Evolutionary conservation across 1,140 invertebrate genomes (phyloP).

Genomic region (Eumeta japonica): DNA sequence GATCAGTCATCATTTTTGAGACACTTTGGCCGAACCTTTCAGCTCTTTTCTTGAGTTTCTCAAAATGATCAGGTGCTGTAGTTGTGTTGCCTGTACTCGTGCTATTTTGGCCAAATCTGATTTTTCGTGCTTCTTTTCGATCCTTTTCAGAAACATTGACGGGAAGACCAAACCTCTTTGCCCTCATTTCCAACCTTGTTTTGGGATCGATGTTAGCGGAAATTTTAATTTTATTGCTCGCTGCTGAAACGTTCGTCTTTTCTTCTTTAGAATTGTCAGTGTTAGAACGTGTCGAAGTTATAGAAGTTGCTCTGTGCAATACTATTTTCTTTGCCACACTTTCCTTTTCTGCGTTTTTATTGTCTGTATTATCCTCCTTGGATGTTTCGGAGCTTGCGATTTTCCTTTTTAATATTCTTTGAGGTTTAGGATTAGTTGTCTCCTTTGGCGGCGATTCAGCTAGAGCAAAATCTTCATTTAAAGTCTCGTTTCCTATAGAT

Average conservation of each 20-base stretch:
- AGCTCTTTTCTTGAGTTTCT: constrained; percentile 71
- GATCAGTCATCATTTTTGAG: constrained; percentile 66
- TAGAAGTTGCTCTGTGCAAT: constrained; percentile 65
- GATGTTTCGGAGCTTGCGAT: constrained; percentile 20
- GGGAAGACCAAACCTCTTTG: constrained; percentile 75
- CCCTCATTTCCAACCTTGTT: constrained; percentile 73
- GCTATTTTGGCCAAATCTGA: constrained; percentile 60
- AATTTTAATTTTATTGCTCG: constrained; percentile 53
- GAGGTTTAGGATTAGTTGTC: constrained; percentile 25
- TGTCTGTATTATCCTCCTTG: constrained; percentile 29
- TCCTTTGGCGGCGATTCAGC: constrained; percentile 27
- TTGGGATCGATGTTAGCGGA: constrained; percentile 62
- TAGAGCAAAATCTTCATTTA: constrained; percentile 46
- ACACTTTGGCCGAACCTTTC: constrained; percentile 73
- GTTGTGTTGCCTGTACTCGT: constrained; percentile 16
- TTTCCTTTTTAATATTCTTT: constrained; percentile 42
- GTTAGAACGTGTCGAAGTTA: constrained; percentile 36
- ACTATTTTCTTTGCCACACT: constrained; percentile 60
- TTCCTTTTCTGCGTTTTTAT: neutral
- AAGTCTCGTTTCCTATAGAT: constrained; percentile 30
- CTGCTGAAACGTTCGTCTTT: constrained; percentile 11
- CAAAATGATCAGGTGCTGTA: constrained; percentile 37
- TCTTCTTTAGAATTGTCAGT: constrained; percentile 1
- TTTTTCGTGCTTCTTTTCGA: constrained; percentile 67
- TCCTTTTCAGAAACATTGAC: constrained; percentile 56